Base-by-base conservation (phyloP, 2,113 vertebrate genomes). In the Zosterops japonicus region DNA sequence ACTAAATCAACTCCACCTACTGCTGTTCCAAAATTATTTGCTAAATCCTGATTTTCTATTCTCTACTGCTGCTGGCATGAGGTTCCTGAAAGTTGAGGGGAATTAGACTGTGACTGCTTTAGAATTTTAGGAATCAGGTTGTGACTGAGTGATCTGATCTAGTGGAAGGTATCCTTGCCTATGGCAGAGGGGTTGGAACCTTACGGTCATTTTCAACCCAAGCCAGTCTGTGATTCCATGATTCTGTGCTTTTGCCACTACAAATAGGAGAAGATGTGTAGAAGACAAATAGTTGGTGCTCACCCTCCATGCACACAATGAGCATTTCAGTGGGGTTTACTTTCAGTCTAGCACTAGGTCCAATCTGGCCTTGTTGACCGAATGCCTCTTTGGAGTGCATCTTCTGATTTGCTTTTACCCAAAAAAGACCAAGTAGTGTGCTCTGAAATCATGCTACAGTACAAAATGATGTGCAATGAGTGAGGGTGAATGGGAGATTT, bases 381-480 rank as follows among this genome's bases (percentile, higher is more conserved):
- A 79, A 61, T 29, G 36, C 49, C 31, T 61, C 5, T 65, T 55
- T 83, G 57, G 36, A 93, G 41, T 33, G 17, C 28, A 64, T 71
- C 53, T 83, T 95, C 82, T 76, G 53, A 60, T 90, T 80, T 83
- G 41, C 15, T 83, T 94, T 93, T 79, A 72, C 33, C 22, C 17
- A 28, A 64, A 82, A 31, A 47, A 60, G 19, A 36, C 56, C n/a
- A 13, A 31, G 35, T 57, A 44, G 13, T 2, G 7, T 69, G 35
- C 81, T 87, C 41, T 82, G 78, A 85, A 91, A 72, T 69, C 44
- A 44, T 41, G 33, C 20, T 65, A 27, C 1, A 5, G 31, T 56
- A 31, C 25, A 87, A 91, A 79, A 29, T 5, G 1, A 47, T 49
- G 53, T 52, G 36, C 53, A 57, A 11, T 69, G 46, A 77, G 33